Percentiles rank a stretch among this genome's conserved stretches.
Conservation (phyloP, 2,888 invertebrate species). For the Pasiphila rectangulata region DNA sequence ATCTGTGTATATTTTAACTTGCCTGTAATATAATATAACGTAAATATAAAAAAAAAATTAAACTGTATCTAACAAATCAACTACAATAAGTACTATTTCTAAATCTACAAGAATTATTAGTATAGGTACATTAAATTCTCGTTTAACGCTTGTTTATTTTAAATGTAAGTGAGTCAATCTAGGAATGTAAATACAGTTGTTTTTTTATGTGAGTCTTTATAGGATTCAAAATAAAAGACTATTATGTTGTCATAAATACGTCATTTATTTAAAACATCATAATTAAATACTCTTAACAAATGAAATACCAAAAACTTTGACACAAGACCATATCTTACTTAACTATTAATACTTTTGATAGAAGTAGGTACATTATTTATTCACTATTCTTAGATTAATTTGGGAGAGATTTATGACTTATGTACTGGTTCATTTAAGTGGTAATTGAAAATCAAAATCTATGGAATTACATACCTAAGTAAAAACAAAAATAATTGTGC, state of each 20-base stretch:
- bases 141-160: too few species aligned
- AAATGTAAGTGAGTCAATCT: too few species aligned
- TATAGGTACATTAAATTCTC: too few species aligned
- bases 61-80: too few species aligned
- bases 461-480: neutral
- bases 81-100: too few species aligned
- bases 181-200: too few species aligned
- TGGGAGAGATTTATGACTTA: constrained; percentile 58
- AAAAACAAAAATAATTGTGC: too few species aligned
- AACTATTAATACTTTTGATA: constrained; percentile 64
- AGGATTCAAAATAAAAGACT: constrained; percentile 26
- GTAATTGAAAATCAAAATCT: constrained; percentile 1
- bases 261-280: constrained; percentile 75
- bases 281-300: constrained; percentile 66
- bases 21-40: too few species aligned
- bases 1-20: too few species aligned
- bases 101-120: too few species aligned
- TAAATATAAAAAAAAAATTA: too few species aligned
- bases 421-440: neutral
- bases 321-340: constrained; percentile 64
- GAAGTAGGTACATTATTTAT: constrained; percentile 43
- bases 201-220: too few species aligned
- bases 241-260: constrained; percentile 73
- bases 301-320: constrained; percentile 71
- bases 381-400: constrained; percentile 50